phyloP scores from a whole-genome alignment of 35 echinoderm and acorn worm species.

The Holothuria glaberrima region DNA sequence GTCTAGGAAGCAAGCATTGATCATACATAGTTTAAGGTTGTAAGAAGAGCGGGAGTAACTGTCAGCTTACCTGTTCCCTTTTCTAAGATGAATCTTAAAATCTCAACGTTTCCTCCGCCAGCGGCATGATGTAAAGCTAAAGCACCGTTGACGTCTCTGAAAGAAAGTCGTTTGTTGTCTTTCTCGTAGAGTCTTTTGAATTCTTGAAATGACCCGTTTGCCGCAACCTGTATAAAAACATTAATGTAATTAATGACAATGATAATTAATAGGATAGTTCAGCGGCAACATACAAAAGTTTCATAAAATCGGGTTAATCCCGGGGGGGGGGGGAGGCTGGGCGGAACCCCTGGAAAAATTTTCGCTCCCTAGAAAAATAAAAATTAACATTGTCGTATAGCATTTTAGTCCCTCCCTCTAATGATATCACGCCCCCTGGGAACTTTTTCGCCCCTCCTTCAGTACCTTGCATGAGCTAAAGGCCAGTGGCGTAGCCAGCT shows the following conservation, averaged over 20 bases:
- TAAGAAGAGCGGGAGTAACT: too few relatives aligned
- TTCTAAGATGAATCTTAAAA: conserved; percentile 71
- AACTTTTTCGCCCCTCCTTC: too few relatives aligned
- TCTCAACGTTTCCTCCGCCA: conserved; percentile 53
- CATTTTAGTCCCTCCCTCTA: too few relatives aligned
- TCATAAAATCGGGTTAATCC: too few relatives aligned
- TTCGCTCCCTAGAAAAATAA: too few relatives aligned
- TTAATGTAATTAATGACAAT: background rate
- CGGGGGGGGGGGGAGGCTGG: too few relatives aligned
- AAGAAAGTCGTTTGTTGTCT: conserved; percentile 55
- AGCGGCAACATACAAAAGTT: background rate
- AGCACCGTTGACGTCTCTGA: conserved; percentile 69
- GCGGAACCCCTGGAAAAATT: too few relatives aligned
- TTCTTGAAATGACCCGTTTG: conserved; percentile 53
- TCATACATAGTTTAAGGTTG: background rate
- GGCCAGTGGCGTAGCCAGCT: too few relatives aligned
- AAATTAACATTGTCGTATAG: background rate
- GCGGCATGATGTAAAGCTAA: conserved; percentile 65
- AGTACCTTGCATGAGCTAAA: too few relatives aligned
- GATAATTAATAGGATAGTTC: background rate
- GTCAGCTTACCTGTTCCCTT: conserved; percentile 50
- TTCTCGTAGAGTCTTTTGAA: conserved; percentile 68
- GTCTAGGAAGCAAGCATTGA: too few relatives aligned
- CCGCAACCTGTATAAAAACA: conserved; percentile 57
- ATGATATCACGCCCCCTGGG: too few relatives aligned